phyloP scores from a whole-genome alignment of 1,140 invertebrate genomes.

The Batillaria attramentaria region DNA sequence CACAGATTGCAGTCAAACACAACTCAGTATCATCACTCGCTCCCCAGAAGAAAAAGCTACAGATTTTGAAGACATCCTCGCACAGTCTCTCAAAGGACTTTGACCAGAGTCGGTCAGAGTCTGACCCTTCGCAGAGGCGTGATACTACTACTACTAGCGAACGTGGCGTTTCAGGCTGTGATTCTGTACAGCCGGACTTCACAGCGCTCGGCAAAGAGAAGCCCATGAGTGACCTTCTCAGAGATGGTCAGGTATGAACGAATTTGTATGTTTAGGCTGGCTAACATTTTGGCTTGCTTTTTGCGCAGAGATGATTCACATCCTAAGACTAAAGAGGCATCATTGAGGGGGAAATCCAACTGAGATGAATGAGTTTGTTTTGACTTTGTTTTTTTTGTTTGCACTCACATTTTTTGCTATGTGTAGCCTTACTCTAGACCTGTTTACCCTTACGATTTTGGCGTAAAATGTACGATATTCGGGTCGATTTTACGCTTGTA shows the following conservation, averaged over 20 bases:
- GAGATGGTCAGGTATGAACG: not conserved
- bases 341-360: not conserved
- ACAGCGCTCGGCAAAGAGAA: not conserved
- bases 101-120: not conserved
- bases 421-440: not conserved
- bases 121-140: not conserved
- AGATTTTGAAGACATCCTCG: not conserved
- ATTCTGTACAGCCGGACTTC: not conserved
- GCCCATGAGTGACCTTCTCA: not conserved
- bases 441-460: too few relatives aligned
- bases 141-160: not conserved
- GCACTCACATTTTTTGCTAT: not conserved
- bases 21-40: not conserved
- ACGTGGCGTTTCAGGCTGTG: not conserved
- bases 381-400: not conserved
- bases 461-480: too few relatives aligned
- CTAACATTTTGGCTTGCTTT: not conserved
- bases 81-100: too few relatives aligned
- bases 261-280: not conserved
- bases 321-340: too few relatives aligned
- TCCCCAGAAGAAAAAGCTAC: not conserved
- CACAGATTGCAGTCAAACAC: not conserved
- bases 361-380: not conserved
- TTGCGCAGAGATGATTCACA: too few relatives aligned
- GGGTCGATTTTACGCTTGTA: too few relatives aligned